Evolutionary conservation across 2,888 invertebrate genomes (phyloP), one percentile per base, ranked within the genome.

Genomic region (Steinernema carpocapsae): DNA sequence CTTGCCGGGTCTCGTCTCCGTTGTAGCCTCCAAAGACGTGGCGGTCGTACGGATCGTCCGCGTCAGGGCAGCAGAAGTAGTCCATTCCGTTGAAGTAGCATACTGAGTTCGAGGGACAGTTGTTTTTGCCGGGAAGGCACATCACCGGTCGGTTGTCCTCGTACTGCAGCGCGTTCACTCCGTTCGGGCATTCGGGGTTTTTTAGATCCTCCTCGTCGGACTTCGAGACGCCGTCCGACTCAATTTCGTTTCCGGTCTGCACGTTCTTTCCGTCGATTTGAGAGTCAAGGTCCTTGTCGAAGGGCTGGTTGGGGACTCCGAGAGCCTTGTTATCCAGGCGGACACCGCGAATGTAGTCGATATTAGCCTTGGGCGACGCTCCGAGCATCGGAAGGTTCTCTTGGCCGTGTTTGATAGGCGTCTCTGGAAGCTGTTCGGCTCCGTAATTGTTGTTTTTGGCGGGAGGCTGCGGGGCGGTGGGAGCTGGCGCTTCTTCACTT

Each of bases 51-150:
- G 86, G 86, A 79, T 86, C 86, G 29, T 78, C 80, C 24, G 14
- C 80, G 59, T 86, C 85, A 59, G 87, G 87, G 46, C 87, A 87
- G 73, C 87, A 87, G 81, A 84, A 85, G 82, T 81, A 87, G 77
- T 87, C 85, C 74, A 87, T 73, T 70, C 87, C 87, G 78, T 87
- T 87, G 85, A 87, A 87, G 76, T 83, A 86, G 79, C 87, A 87
- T 17, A 83, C 84, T 1, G 85, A 82, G 64, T 80, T 78, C 45
- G 82, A 81, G 46, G 87, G 87, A 46, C 87, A 87, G 72, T 87
- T 82, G 46, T 86, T 81, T 77, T 83, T 81, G 72, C 87, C 87
- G 51, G 87, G 87, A 22, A 88, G 77, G 59, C 87, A 87, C 84
- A 85, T 81, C 4, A 87, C 84, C 42, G 86, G 83, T 7, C 83